phyloP scores from a whole-genome alignment of 2,797 vertebrate genomes.

The Lacerta agilis region DNA sequence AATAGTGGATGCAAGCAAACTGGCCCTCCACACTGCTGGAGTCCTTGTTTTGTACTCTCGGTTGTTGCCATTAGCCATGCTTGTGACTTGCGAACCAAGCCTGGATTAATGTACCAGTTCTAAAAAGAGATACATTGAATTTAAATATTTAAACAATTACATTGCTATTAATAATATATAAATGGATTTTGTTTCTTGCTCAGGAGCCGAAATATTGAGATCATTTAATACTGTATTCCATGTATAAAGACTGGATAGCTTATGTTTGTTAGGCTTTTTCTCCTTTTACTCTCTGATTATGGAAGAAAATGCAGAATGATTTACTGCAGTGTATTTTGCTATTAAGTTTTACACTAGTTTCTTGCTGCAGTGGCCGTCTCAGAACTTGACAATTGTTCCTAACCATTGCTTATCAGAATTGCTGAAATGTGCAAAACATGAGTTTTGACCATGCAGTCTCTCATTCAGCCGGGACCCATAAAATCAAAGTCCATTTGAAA shows the following conservation, averaged over 20 bases:
- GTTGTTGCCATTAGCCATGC: no score
- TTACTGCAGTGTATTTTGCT: neutral
- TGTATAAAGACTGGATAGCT: constrained; percentile 15
- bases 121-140: neutral
- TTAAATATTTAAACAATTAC: neutral
- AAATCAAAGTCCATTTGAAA: constrained; percentile 33
- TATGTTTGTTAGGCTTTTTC: neutral
- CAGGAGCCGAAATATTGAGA: neutral
- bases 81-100: no score
- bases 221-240: neutral
- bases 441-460: constrained; percentile 5
- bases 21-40: neutral
- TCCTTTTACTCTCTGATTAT: constrained; percentile 34
- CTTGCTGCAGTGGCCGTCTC: constrained; percentile 34
- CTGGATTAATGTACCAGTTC: neutral
- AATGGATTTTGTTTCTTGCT: neutral
- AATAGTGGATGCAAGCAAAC: neutral
- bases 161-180: neutral
- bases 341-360: constrained; percentile 14
- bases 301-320: neutral
- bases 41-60: no score
- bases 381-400: constrained; percentile 15
- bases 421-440: constrained; percentile 28
- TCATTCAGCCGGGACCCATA: constrained; percentile 33
- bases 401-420: constrained; percentile 45